phyloP scores from a whole-genome alignment of 2,113 vertebrate genomes.

The Cygnus atratus region DNA sequence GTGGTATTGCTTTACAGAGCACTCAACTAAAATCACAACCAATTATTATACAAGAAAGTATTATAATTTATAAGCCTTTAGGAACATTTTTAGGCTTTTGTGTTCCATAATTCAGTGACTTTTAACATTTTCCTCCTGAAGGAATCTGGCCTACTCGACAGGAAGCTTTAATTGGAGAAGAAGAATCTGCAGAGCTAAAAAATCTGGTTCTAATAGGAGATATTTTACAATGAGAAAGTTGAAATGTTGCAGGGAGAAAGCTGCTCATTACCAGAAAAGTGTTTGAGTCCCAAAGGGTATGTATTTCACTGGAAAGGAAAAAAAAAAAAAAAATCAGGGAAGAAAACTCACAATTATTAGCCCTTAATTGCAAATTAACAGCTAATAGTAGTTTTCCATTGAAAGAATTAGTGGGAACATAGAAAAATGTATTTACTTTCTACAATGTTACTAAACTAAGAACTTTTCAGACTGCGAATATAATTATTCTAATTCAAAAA shows the following conservation, averaged over 20 bases:
- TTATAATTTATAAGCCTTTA: conserved; percentile 31
- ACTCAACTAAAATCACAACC: conserved; percentile 32
- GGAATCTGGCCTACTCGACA: background rate
- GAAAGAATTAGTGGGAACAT: background rate
- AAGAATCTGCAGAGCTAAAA: conserved; percentile 32
- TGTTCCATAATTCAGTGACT: conserved; percentile 43
- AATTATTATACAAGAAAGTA: conserved; percentile 22
- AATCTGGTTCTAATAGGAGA: conserved; percentile 33
- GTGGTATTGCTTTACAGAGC: background rate
- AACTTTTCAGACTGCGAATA: background rate
- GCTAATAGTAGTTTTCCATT: background rate
- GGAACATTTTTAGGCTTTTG: conserved; percentile 19
- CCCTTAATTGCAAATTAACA: background rate
- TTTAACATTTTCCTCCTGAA: conserved; percentile 54
- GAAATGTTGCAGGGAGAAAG: conserved; percentile 44
- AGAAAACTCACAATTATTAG: conserved; percentile 14
- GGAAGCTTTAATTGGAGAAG: conserved; percentile 57
- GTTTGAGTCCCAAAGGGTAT: conserved; percentile 14
- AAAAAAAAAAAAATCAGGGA: background rate
- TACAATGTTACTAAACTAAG: background rate
- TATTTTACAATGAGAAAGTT: conserved; percentile 52
- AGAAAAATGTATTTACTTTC: background rate
- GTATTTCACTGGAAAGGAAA: background rate
- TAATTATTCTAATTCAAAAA: background rate
- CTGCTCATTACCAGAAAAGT: conserved; percentile 49